Conservation (phyloP, 2,113 vertebrate genomes). For the Oryzias celebensis region DNA sequence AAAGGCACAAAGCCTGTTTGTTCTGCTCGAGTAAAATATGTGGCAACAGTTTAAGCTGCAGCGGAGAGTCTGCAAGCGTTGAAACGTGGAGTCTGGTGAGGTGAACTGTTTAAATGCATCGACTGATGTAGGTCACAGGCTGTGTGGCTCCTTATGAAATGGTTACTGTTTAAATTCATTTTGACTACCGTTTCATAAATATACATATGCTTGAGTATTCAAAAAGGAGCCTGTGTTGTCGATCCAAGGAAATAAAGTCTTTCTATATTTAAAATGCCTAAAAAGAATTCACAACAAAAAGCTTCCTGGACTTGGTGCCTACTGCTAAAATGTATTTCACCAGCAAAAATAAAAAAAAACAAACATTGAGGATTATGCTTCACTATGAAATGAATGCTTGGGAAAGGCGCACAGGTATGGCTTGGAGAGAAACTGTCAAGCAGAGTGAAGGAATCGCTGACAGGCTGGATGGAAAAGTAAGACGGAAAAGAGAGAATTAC, state of each 20-base stretch:
- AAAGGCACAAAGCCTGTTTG: conserved; percentile 9
- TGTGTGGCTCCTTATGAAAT: conserved; percentile 19
- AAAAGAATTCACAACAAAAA: not conserved
- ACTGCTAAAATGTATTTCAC: conserved; percentile 31
- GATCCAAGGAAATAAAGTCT: too few species aligned
- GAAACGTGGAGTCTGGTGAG: conserved; percentile 40
- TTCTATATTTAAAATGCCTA: too few species aligned
- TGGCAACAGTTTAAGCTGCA: conserved; percentile 26
- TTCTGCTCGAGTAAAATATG: conserved; percentile 37
- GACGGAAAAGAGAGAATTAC: conserved; percentile 44
- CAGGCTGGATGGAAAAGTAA: conserved; percentile 24
- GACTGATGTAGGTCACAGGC: conserved; percentile 21
- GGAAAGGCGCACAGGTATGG: too few species aligned
- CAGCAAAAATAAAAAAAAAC: conserved; percentile 19
- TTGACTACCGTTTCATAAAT: not conserved
- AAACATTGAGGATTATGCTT: conserved; percentile 36
- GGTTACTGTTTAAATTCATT: conserved; percentile 2
- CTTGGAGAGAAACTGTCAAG: not conserved
- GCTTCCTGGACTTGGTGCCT: conserved; percentile 21
- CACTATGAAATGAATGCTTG: conserved; percentile 49
- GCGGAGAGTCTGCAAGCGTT: conserved; percentile 48
- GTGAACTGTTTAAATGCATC: conserved; percentile 42
- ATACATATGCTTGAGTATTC: not conserved
- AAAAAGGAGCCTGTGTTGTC: too few species aligned
- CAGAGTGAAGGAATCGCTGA: conserved; percentile 23